phyloP scores from a whole-genome alignment of 1,140 invertebrate genomes.

The Drosophila repletoides region DNA sequence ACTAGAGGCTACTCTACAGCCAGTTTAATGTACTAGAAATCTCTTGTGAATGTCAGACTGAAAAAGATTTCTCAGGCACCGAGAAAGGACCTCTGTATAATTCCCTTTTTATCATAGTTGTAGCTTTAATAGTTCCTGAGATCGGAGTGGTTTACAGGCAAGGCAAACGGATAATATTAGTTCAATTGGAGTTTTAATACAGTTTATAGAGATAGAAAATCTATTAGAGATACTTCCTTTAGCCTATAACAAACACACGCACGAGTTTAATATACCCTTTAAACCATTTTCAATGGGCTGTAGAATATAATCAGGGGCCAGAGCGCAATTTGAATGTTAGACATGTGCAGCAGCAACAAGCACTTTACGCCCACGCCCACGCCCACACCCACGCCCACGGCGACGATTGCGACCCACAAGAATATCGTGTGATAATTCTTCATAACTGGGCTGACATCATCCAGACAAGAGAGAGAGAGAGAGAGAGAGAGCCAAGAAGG shows the following conservation, averaged over 20 bases:
- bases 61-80: too few relatives aligned
- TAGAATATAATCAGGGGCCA: conserved; percentile 47
- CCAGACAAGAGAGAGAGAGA: conserved; percentile 30
- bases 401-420: conserved; percentile 14
- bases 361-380: conserved; percentile 46
- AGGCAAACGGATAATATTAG: too few relatives aligned
- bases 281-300: not conserved
- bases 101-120: too few relatives aligned
- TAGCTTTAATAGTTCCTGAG: too few relatives aligned
- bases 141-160: too few relatives aligned
- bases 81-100: too few relatives aligned
- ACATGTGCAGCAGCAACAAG: conserved; percentile 62
- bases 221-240: not conserved
- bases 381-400: conserved; percentile 6
- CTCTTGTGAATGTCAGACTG: too few relatives aligned
- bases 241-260: too few relatives aligned
- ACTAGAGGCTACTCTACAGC: not conserved
- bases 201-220: too few relatives aligned
- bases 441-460: conserved; percentile 75
- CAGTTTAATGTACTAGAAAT: too few relatives aligned
- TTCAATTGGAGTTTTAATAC: too few relatives aligned
- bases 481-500: conserved; percentile 33
- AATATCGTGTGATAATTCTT: conserved; percentile 55
- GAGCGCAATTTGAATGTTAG: conserved; percentile 70
- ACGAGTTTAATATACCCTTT: not conserved